Evolutionary conservation across 2,113 vertebrate species (phyloP).

Genomic region (Platycercus adscitus): DNA sequence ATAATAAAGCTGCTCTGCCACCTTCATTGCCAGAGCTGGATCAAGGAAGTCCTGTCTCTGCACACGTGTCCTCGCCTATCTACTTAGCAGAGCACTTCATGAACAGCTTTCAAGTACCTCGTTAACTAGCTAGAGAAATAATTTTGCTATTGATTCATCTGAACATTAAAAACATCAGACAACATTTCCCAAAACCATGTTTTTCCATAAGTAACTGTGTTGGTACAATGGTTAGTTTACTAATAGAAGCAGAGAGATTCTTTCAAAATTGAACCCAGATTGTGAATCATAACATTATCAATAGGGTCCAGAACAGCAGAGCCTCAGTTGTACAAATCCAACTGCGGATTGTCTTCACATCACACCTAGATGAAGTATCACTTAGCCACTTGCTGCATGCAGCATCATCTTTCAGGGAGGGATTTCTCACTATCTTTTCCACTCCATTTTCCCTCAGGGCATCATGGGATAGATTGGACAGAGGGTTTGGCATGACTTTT

Average conservation of each 20-base stretch:
- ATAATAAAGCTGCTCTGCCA: neutral
- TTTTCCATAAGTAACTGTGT: neutral
- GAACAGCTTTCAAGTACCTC: neutral
- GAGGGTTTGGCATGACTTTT: neutral
- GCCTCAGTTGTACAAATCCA: neutral
- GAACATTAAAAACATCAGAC: neutral
- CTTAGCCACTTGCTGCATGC: neutral
- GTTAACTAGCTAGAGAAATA: neutral
- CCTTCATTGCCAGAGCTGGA: neutral
- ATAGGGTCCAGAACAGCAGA: neutral
- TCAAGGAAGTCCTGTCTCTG: neutral
- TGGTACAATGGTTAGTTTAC: neutral
- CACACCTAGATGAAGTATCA: neutral
- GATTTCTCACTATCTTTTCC: neutral
- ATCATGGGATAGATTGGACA: neutral
- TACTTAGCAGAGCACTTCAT: neutral
- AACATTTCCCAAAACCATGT: neutral
- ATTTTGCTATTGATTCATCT: neutral
- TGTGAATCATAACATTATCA: neutral
- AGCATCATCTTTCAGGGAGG: neutral
- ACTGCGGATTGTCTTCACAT: neutral
- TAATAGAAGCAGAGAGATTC: neutral
- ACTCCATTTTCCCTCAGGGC: neutral
- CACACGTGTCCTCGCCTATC: neutral
- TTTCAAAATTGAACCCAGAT: neutral